Evolutionary conservation across 2,797 vertebrate species (phyloP).

Genomic region (Muscicapa comitata): DNA sequence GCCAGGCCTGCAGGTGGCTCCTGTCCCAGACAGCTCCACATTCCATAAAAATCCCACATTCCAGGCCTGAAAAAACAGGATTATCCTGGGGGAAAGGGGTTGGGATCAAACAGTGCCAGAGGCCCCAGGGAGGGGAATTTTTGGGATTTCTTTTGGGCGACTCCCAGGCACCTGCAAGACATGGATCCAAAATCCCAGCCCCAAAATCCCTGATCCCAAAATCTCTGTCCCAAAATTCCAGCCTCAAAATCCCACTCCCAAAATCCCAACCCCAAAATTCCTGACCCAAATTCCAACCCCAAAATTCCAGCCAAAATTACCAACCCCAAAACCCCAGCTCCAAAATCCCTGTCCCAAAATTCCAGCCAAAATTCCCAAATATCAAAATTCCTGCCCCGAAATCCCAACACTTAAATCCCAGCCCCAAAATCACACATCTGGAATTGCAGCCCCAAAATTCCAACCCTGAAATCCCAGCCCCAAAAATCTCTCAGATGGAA

Average conservation of each 20-base stretch:
- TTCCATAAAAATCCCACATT: background rate
- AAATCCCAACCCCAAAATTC: background rate
- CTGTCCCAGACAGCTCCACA: background rate
- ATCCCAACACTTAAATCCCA: background rate
- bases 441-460: background rate
- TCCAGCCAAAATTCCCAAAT: background rate
- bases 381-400: no score
- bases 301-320: background rate
- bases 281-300: rapidly evolving
- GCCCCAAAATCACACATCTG: no score
- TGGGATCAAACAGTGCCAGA: background rate
- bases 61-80: conserved; percentile 31
- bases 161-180: background rate
- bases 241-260: no score
- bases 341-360: background rate
- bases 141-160: background rate
- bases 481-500: background rate
- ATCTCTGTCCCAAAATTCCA: no score
- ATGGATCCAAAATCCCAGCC: background rate
- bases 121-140: rapidly evolving
- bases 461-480: no score
- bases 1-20: background rate
- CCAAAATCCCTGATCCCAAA: no score
- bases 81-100: background rate
- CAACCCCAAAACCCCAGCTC: no score